Percentiles rank a stretch among this genome's conserved stretches.
These are phyloP conservation scores for Zaprionus lachaisei DNA, from an alignment of 1,140 invertebrate species.

Conservation along the genomic window DNA sequence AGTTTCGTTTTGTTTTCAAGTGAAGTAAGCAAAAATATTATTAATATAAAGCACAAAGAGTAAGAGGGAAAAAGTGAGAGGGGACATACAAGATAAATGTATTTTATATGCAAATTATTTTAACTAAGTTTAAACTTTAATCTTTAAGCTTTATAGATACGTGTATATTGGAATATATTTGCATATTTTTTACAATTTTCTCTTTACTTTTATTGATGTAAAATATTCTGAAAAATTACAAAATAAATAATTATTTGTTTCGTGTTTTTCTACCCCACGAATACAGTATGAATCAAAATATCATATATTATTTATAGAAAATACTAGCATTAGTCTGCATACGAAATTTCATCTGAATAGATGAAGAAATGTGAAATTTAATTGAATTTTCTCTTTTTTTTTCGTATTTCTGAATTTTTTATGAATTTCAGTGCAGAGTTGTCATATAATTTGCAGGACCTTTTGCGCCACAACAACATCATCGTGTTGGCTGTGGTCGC, in stretches of 20 bases:
- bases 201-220: too few relatives aligned
- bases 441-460: neutral
- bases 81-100: neutral
- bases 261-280: too few relatives aligned
- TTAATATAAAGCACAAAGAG: neutral
- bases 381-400: neutral
- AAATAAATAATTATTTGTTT: too few relatives aligned
- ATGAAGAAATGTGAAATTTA: neutral
- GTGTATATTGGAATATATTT: too few relatives aligned
- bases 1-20: neutral
- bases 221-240: too few relatives aligned
- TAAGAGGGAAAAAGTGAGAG: neutral
- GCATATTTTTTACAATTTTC: too few relatives aligned
- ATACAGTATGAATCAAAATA: too few relatives aligned
- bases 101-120: neutral
- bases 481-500: conserved; percentile 27
- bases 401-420: neutral
- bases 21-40: neutral
- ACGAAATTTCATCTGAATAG: neutral
- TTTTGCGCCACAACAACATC: neutral
- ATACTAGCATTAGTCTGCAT: neutral
- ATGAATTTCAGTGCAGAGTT: neutral
- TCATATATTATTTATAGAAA: too few relatives aligned
- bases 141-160: too few relatives aligned
- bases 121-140: neutral